Percentiles rank a stretch among this genome's conserved stretches.
These are phyloP conservation scores for Sardina pilchardus DNA, from an alignment of 2,113 vertebrate species.

Conservation along the genomic window DNA sequence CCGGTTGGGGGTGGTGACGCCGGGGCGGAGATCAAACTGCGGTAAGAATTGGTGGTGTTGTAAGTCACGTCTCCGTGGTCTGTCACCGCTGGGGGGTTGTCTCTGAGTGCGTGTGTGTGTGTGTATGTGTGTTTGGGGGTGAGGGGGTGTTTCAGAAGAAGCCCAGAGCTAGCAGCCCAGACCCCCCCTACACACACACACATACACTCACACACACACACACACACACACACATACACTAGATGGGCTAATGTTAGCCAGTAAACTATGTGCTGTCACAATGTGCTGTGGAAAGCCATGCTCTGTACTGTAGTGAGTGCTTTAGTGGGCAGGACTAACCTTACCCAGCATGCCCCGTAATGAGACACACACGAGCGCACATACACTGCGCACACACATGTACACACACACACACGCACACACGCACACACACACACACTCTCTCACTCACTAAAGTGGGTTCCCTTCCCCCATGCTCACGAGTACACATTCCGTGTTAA, in stretches of 20 bases:
- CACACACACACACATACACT: too few relatives aligned
- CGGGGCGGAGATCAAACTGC: too few relatives aligned
- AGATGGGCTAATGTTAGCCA: background rate
- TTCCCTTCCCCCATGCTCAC: background rate
- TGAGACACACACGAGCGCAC: background rate
- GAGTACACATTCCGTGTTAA: background rate
- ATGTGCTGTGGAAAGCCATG: background rate
- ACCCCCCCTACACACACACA: too few relatives aligned
- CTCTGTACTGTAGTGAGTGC: background rate
- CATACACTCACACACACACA: too few relatives aligned
- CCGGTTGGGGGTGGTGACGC: too few relatives aligned
- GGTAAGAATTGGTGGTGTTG: too few relatives aligned
- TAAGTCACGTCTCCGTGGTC: too few relatives aligned
- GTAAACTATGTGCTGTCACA: background rate
- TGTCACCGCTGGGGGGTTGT: too few relatives aligned
- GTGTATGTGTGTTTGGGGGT: too few relatives aligned
- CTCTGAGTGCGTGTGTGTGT: background rate
- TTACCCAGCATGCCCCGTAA: background rate
- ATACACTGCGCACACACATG: background rate
- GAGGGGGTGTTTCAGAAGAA: too few relatives aligned
- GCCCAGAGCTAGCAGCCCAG: too few relatives aligned
- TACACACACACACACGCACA: background rate
- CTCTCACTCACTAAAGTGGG: background rate
- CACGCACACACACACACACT: background rate
- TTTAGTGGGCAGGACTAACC: background rate